Evolutionary conservation across 1,140 invertebrate species (phyloP), one percentile per base, ranked within the genome.

Genomic region (Euwallacea fornicatus): DNA sequence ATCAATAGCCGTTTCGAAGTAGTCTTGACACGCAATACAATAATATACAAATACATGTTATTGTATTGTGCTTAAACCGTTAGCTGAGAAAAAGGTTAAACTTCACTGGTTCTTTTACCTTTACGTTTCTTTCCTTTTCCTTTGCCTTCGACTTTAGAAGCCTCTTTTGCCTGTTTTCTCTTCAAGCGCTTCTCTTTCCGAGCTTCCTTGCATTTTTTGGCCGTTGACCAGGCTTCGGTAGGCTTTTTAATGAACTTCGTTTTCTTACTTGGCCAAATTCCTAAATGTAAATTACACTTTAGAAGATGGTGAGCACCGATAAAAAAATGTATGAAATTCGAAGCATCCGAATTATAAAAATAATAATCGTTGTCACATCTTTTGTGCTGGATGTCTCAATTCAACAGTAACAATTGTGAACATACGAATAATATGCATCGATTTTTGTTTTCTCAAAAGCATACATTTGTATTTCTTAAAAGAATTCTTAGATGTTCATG

Each of bases 201-300:
- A 69, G 90, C 90, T 55, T 87, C 79, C 82, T 92, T 94, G 69
- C 85, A 88, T 69, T 91, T 88, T 79, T 94, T 95, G 0, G 89
- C 83, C 77, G 91, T 86, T 21, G 93, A 91, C 94, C 95, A 97
- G 0, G 94, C 81, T 79, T 90, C 85, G 0, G 88, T 89, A 81
- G 88, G 83, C 70, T 84, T 85, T 73, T 81, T 78, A 10, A 64
- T 83, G 80, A 79, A 77, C 80, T 87, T 88, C 73, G 84, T 86
- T 76, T 88, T 88, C 70, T 87, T 66, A 2, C 85, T 83, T 0
- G 92, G 92, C 93, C 93, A 95, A 66, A 83, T 68, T 44, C 77
- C 77, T 76, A 15, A 33, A 33, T 33, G 21, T 33, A 2, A 33
- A 33, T 33, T 33, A 33, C 21, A 33, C 21, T 33, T 33, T 33